Evolutionary conservation across 2,113 vertebrate genomes (phyloP).

Genomic region (Zosterops pallidus): DNA sequence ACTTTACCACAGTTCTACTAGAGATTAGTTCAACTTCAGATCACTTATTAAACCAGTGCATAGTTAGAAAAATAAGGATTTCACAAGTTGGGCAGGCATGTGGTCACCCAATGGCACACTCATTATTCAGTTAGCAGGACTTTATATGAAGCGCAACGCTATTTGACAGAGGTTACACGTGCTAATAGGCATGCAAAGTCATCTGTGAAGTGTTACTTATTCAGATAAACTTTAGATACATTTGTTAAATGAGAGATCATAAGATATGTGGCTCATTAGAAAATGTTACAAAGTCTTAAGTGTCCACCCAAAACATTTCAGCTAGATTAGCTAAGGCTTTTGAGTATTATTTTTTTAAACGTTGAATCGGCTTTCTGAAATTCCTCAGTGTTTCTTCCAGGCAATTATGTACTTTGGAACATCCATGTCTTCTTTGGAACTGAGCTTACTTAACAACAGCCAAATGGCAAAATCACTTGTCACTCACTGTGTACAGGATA

Average conservation of each 20-base stretch:
- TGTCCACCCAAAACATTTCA: neutral
- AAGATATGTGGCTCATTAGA: neutral
- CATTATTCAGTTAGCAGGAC: neutral
- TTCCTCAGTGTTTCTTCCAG: neutral
- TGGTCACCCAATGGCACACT: neutral
- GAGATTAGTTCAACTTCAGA: neutral
- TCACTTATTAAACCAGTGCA: neutral
- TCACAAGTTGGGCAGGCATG: neutral
- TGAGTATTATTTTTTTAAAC: neutral
- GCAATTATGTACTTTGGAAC: neutral
- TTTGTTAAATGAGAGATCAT: neutral
- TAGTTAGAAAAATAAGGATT: neutral
- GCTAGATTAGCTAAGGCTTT: neutral
- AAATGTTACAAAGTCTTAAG: neutral
- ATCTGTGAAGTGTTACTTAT: neutral
- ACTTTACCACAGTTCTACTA: neutral
- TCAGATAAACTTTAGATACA: neutral
- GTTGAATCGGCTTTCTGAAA: neutral
- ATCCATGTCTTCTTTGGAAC: neutral
- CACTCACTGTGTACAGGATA: accelerated
- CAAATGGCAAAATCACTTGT: neutral
- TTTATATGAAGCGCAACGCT: accelerated
- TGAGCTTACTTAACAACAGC: neutral
- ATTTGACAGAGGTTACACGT: neutral
- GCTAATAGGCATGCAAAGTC: neutral